Base-by-base conservation (phyloP, 2,797 vertebrate genomes). In the Ficedula albicollis region DNA sequence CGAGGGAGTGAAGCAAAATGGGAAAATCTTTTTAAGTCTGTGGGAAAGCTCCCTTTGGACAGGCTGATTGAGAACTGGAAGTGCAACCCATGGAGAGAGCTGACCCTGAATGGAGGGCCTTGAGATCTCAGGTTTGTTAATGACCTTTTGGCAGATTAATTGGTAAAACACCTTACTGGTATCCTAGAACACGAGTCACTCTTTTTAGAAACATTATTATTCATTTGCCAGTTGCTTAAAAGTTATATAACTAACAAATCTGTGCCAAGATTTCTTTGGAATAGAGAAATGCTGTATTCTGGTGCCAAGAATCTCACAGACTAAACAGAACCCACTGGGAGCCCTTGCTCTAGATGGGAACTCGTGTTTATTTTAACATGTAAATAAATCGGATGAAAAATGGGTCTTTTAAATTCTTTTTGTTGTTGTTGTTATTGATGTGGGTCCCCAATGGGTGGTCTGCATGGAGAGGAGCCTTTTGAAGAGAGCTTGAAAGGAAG, bases 251-350 rank as follows among this genome's bases (percentile, higher is more conserved):
- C 86, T 6, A 79, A 66, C 30, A 90, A 23, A 36, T 32, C 52
- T 27, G 34, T 92, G 89, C 94, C 96, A 96, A 91, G 80, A 84
- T 84, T 84, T 70, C 72, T 87, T 89, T 91, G 92, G 60, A 91
- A 68, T 30, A 89, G 94, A 89, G 64, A 91, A 96, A 41, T 43
- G 67, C 70, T 84, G 34, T 69, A 6, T 34, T 70, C 55, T 4
- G 2, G 41, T 32, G 74, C 90, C 92, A 95, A 62, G 81, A 91
- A 89, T 89, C 83, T 89, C 88, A 56, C 84, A 91, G 78, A 91
- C 93, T 95, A 94, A 96, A 97, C 92, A 94, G 89, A 92, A 90
- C 89, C 85, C 89, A 86, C 46, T 52, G 41, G 79, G 89, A 96
- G 87, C 89, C 89, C 44, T 93, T 91, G 77, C 69, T 93, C 56